phyloP scores from a whole-genome alignment of 2,797 vertebrate species.

The Gymnothorax reevesii region DNA sequence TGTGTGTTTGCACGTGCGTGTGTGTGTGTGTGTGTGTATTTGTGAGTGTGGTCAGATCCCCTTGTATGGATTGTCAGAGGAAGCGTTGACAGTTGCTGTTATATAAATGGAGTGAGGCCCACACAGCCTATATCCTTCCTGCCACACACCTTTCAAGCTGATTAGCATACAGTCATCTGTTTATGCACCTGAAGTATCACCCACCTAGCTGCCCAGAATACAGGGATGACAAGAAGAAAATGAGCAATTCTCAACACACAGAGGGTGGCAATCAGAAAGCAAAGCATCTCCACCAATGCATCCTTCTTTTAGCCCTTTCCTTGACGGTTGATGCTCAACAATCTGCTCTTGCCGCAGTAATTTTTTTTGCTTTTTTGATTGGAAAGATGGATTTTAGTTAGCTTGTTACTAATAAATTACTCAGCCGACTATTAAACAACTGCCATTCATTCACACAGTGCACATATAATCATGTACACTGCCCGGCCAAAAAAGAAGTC shows the following conservation, averaged over 20 bases:
- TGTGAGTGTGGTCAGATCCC: neutral
- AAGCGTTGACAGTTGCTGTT: constrained; percentile 33
- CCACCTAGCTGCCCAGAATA: constrained; percentile 8
- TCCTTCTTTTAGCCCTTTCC: constrained; percentile 24
- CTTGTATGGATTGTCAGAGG: constrained; percentile 25
- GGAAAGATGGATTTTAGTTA: constrained; percentile 25
- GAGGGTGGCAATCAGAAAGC: constrained; percentile 35
- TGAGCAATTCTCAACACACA: constrained; percentile 14
- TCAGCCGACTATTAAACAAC: neutral
- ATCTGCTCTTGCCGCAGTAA: constrained; percentile 24
- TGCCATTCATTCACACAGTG: neutral
- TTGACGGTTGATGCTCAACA: constrained; percentile 34
- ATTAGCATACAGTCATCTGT: constrained; percentile 34
- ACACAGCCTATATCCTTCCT: constrained; percentile 17
- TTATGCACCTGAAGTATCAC: constrained; percentile 31
- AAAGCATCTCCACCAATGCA: constrained; percentile 37
- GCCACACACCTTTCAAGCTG: constrained; percentile 24
- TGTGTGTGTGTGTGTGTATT: neutral
- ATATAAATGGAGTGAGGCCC: constrained; percentile 20
- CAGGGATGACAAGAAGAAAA: constrained; percentile 17
- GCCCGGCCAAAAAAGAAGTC: no score
- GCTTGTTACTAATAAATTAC: constrained; percentile 1
- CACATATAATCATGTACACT: neutral
- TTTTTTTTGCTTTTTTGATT: constrained; percentile 28
- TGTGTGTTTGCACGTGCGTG: neutral